Evolutionary conservation across 2,888 invertebrate genomes (phyloP).

Genomic region (Galerucella calmariensis): DNA sequence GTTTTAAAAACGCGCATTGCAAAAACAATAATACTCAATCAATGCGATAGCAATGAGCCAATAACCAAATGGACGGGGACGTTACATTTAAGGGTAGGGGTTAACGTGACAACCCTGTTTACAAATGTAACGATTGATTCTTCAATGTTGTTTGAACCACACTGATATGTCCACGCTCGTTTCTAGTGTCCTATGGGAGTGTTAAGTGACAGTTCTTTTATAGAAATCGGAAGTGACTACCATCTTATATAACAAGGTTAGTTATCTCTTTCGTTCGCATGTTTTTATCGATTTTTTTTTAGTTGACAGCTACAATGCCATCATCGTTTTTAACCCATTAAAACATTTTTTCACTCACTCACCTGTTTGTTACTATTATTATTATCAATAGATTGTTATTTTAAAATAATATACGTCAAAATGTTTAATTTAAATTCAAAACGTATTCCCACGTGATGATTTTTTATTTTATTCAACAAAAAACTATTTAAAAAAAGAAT

Average conservation of each 20-base stretch:
- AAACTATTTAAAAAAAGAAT: too few relatives aligned
- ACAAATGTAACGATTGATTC: conserved; percentile 68
- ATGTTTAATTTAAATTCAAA: too few relatives aligned
- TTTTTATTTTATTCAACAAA: too few relatives aligned
- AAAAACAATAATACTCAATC: conserved; percentile 67
- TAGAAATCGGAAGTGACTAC: conserved; percentile 26
- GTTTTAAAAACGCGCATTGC: conserved; percentile 67
- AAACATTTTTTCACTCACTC: neutral
- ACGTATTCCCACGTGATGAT: too few relatives aligned
- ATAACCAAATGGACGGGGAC: conserved; percentile 66
- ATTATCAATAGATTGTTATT: too few relatives aligned
- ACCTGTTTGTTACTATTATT: neutral
- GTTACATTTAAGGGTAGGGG: conserved; percentile 60
- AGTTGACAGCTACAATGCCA: neutral
- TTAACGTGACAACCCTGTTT: conserved; percentile 67
- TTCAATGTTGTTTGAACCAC: conserved; percentile 66
- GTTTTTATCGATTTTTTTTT: conserved; percentile 10
- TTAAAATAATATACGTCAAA: too few relatives aligned
- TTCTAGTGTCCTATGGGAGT: conserved; percentile 56
- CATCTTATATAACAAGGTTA: conserved; percentile 30
- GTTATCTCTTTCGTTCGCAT: conserved; percentile 20
- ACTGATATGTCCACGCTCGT: conserved; percentile 62
- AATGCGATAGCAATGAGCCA: conserved; percentile 67
- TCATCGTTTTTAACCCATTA: neutral
- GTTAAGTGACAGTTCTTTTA: conserved; percentile 44